phyloP scores from a whole-genome alignment of 2,113 vertebrate genomes.

The Corynorhinus townsendii region DNA sequence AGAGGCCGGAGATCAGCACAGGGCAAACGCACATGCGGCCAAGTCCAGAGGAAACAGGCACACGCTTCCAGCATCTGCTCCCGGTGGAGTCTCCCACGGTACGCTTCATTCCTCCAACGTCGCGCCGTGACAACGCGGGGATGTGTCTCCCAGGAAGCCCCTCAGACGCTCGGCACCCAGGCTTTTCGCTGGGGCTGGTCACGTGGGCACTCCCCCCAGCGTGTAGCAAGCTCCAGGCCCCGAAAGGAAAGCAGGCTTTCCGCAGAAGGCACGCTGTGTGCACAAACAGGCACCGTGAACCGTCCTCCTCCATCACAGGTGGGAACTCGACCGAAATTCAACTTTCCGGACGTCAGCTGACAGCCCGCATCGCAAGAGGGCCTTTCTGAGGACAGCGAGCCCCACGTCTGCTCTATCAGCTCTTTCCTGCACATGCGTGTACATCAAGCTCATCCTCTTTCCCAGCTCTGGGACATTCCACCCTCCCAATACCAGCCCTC shows the following conservation, averaged over 20 bases:
- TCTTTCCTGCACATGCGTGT: not conserved
- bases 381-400: not conserved
- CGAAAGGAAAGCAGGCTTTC: not conserved
- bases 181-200: too few relatives aligned
- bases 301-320: not conserved
- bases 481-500: not conserved
- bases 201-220: not conserved
- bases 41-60: not conserved
- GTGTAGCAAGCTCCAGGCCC: not conserved
- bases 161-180: not conserved
- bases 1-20: not conserved
- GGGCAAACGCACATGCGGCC: not conserved
- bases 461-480: not conserved
- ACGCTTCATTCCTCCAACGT: not conserved
- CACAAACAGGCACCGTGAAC: not conserved
- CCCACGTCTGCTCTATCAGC: too few relatives aligned
- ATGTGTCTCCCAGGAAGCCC: not conserved
- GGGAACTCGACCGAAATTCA: not conserved
- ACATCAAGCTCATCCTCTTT: not conserved
- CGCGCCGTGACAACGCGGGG: accelerated
- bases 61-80: too few relatives aligned
- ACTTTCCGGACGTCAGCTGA: not conserved
- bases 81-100: accelerated
- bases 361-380: not conserved
- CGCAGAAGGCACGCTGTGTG: not conserved